These are phyloP conservation scores for Tauraco erythrolophus DNA, from an alignment of 2,113 vertebrate species.

Conservation along the genomic window DNA sequence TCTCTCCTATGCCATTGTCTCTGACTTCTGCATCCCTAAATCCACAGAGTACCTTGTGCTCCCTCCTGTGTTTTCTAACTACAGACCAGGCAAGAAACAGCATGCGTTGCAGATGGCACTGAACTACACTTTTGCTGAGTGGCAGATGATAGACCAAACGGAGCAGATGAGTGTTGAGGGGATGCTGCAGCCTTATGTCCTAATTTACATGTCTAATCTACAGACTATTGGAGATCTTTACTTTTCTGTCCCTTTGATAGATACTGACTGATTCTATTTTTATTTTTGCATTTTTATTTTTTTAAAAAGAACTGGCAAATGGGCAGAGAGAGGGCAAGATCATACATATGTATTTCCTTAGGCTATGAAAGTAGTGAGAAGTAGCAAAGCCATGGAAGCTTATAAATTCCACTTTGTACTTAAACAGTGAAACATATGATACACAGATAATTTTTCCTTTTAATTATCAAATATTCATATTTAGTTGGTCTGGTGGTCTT, in stretches of 20 bases:
- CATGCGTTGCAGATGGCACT: background rate
- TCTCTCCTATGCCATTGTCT: background rate
- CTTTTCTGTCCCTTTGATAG: background rate
- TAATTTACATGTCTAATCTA: background rate
- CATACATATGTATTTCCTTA: accelerated
- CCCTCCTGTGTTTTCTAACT: background rate
- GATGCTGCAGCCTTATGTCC: background rate
- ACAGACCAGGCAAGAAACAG: background rate
- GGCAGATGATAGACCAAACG: background rate
- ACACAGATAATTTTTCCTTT: background rate
- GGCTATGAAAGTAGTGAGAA: background rate
- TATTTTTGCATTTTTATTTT: background rate
- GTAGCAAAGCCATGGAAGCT: background rate
- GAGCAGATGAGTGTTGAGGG: background rate
- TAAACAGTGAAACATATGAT: background rate
- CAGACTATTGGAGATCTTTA: background rate
- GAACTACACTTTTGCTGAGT: background rate
- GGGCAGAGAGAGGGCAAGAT: background rate
- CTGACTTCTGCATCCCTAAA: background rate
- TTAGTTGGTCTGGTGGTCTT: constrained; percentile 7
- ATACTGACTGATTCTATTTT: background rate
- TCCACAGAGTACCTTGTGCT: background rate
- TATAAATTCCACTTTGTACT: background rate
- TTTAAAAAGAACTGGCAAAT: background rate
- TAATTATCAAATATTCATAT: constrained; percentile 1